Evolutionary conservation across 2,888 invertebrate species (phyloP).

Genomic region (Charanyca ferruginea): DNA sequence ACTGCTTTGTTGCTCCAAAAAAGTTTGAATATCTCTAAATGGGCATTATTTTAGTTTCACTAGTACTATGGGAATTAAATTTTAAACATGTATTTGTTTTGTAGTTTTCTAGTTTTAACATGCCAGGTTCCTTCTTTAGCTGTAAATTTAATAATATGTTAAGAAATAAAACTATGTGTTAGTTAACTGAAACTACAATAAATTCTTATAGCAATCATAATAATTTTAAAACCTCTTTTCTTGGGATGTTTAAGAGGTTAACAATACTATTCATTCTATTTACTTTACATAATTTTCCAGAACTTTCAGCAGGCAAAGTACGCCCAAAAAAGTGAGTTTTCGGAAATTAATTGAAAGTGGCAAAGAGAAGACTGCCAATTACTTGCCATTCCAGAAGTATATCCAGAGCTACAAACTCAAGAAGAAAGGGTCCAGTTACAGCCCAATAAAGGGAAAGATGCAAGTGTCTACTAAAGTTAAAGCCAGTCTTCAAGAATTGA

Average conservation of each 20-base stretch:
- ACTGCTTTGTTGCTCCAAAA: constrained; percentile 61
- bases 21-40: not conserved
- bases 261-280: constrained; percentile 1
- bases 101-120: constrained; percentile 24
- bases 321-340: constrained; percentile 87
- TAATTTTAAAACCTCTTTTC: constrained; percentile 6
- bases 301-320: constrained; percentile 85
- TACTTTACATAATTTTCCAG: constrained; percentile 65
- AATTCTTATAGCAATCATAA: constrained; percentile 8
- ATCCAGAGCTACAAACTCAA: constrained; percentile 85
- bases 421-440: constrained; percentile 81
- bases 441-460: constrained; percentile 82
- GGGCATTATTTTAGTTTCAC: not conserved
- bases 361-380: constrained; percentile 88
- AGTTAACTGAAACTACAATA: not conserved
- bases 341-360: constrained; percentile 87
- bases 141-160: constrained; percentile 14
- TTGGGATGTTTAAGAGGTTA: not conserved
- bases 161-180: not conserved
- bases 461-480: constrained; percentile 81
- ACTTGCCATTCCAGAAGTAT: constrained; percentile 92
- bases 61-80: not conserved
- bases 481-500: constrained; percentile 79
- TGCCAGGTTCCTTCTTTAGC: not conserved
- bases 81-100: not conserved